These are phyloP conservation scores for Perizoma affinitatum DNA, from an alignment of 2,888 invertebrate species.

Conservation along the genomic window DNA sequence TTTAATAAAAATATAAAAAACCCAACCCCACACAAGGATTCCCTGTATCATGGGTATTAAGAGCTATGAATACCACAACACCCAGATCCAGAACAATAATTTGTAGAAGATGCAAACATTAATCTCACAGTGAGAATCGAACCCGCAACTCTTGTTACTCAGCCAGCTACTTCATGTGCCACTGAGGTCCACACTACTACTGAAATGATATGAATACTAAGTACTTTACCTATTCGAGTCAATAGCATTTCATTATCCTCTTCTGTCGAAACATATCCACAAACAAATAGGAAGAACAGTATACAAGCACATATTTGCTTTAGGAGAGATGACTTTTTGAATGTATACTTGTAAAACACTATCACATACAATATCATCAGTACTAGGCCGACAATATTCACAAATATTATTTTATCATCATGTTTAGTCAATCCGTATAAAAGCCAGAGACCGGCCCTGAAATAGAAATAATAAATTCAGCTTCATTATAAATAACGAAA, in stretches of 20 bases:
- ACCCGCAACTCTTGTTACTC: too few species aligned
- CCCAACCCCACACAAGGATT: too few species aligned
- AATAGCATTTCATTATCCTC: conserved; percentile 80
- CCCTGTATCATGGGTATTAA: too few species aligned
- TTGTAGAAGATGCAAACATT: too few species aligned
- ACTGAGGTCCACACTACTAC: too few species aligned
- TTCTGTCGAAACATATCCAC: conserved; percentile 85
- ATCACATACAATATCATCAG: conserved; percentile 88
- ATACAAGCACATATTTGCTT: conserved; percentile 85
- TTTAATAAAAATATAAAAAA: too few species aligned
- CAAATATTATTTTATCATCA: conserved; percentile 88
- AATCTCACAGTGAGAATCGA: too few species aligned
- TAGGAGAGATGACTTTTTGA: conserved; percentile 86
- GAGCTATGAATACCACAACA: too few species aligned
- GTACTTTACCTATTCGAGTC: conserved; percentile 84
- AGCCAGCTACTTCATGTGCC: too few species aligned
- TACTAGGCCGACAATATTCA: conserved; percentile 89
- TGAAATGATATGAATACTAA: neutral
- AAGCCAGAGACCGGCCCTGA: conserved; percentile 91
- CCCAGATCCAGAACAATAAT: too few species aligned
- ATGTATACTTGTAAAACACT: conserved; percentile 89
- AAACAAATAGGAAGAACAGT: conserved; percentile 78
- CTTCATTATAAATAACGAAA: neutral
- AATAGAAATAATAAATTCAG: conserved; percentile 45
- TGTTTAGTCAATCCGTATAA: conserved; percentile 90